Percentiles rank a stretch among this genome's conserved stretches.
These are phyloP conservation scores for Euzetes globulus DNA, from an alignment of 2,888 invertebrate species.

Conservation along the genomic window DNA sequence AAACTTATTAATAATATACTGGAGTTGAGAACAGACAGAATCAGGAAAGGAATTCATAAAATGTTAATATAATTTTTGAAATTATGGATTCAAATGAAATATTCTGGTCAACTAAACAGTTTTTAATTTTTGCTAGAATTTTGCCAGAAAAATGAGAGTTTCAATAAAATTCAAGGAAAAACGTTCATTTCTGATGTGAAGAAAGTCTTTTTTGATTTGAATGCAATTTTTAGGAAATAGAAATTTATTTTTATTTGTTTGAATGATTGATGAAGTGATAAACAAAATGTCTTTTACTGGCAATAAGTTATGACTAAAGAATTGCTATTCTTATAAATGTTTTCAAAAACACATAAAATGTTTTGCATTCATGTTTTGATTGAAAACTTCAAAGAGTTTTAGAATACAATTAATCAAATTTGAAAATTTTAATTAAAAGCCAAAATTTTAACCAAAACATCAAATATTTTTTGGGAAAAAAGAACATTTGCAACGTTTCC, in stretches of 20 bases:
- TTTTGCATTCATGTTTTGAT: neutral
- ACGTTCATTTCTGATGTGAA: too few relatives aligned
- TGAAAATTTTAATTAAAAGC: too few relatives aligned
- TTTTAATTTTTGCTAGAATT: too few relatives aligned
- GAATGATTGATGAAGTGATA: neutral
- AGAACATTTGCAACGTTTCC: too few relatives aligned
- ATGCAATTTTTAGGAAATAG: neutral
- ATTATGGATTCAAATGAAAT: neutral
- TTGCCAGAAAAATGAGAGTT: too few relatives aligned
- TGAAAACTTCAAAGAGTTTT: neutral
- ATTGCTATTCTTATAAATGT: neutral
- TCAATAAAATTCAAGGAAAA: too few relatives aligned
- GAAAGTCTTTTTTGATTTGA: neutral
- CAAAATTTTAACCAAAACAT: too few relatives aligned
- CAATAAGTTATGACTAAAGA: neutral
- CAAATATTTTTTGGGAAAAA: too few relatives aligned
- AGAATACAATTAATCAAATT: too few relatives aligned
- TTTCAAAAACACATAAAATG: neutral
- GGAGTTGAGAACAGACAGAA: neutral
- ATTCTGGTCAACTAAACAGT: neutral
- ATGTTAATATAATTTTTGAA: conserved; percentile 1
- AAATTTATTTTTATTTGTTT: neutral
- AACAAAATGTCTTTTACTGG: neutral
- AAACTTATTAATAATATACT: neutral
- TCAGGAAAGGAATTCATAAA: neutral